Evolutionary conservation across 2,888 invertebrate genomes (phyloP).

Genomic region (Diplolepis rosae): DNA sequence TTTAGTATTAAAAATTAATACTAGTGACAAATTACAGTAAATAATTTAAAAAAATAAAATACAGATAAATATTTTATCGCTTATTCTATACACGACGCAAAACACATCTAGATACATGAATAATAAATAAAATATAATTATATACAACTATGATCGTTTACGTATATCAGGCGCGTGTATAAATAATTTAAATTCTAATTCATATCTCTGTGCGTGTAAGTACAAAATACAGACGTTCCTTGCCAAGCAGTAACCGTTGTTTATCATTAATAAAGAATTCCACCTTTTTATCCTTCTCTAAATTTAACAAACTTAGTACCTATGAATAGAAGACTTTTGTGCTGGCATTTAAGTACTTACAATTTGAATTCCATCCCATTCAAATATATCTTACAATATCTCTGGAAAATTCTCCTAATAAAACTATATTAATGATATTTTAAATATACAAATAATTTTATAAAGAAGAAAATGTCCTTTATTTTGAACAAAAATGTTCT

Average conservation of each 20-base stretch:
- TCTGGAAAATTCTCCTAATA: conserved; percentile 1
- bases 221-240: conserved; percentile 10
- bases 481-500: no score
- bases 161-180: not conserved
- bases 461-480: not conserved
- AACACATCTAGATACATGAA: conserved; percentile 3
- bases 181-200: conserved; percentile 27
- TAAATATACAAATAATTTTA: not conserved
- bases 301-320: conserved; percentile 19
- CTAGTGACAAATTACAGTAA: not conserved
- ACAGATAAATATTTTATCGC: conserved; percentile 4
- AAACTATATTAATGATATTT: not conserved
- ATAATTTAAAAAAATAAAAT: not conserved
- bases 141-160: conserved; percentile 6
- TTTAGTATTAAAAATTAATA: not conserved
- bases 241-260: conserved; percentile 7
- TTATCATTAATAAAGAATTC: not conserved
- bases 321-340: conserved; percentile 18
- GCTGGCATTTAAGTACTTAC: conserved; percentile 30
- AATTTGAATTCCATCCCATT: not conserved
- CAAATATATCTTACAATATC: conserved; percentile 5
- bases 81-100: not conserved
- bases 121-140: conserved; percentile 30
- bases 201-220: conserved; percentile 19
- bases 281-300: not conserved